phyloP scores from a whole-genome alignment of 1,140 invertebrate species.

The Apolygus lucorum region DNA sequence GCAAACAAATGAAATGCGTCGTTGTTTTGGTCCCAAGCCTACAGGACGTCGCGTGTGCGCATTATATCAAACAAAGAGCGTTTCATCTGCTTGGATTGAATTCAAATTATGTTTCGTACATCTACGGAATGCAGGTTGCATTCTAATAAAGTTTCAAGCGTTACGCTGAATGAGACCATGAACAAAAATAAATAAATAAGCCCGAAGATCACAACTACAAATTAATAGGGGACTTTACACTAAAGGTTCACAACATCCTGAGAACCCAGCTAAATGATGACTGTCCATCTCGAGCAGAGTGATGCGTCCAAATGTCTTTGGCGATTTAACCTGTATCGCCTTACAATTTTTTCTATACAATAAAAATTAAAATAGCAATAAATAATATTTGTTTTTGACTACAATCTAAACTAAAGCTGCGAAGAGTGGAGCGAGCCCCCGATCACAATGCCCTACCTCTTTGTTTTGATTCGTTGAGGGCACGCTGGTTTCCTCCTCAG shows the following conservation, averaged over 20 bases:
- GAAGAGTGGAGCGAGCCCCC: neutral
- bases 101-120: no score
- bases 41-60: no score
- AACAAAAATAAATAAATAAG: neutral
- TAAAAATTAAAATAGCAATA: constrained; percentile 12
- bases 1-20: no score
- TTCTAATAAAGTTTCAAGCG: no score
- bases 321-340: neutral
- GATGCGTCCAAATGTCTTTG: neutral
- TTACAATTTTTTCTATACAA: neutral
- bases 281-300: neutral
- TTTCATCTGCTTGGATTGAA: no score
- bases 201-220: neutral
- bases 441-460: constrained; percentile 28
- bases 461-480: constrained; percentile 21
- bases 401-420: constrained; percentile 12
- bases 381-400: constrained; percentile 1
- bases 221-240: neutral
- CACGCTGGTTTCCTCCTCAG: constrained; percentile 19
- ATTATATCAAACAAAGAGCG: no score
- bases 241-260: neutral
- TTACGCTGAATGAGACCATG: no score
- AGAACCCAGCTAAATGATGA: neutral
- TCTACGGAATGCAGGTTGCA: no score
- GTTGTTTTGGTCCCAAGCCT: no score